phyloP scores from a whole-genome alignment of 2,797 vertebrate species.

The Pogoniulus pusillus region DNA sequence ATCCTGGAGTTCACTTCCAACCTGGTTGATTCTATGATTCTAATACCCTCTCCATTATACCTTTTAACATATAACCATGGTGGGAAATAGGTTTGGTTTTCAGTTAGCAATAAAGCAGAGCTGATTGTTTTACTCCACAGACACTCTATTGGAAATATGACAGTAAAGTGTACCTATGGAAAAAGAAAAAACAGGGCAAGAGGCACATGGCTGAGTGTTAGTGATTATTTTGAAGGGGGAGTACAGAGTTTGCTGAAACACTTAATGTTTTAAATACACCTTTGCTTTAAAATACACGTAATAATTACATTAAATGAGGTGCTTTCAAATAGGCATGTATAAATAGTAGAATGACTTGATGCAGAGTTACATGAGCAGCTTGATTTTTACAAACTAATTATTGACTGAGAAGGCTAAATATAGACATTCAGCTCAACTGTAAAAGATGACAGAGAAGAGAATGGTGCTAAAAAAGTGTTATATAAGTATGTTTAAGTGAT shows the following conservation, averaged over 20 bases:
- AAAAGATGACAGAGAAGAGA: conserved; percentile 43
- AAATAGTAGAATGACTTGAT: not conserved
- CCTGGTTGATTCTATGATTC: no score
- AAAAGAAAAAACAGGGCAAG: not conserved
- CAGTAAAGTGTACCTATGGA: not conserved
- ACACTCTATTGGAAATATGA: not conserved
- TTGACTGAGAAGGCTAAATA: conserved; percentile 40
- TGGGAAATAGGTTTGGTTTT: not conserved
- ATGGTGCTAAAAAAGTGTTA: conserved; percentile 29
- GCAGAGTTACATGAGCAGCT: conserved; percentile 7
- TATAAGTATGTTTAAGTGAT: conserved; percentile 60
- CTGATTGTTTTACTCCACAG: not conserved
- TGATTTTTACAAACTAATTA: conserved; percentile 62
- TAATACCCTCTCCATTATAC: not conserved
- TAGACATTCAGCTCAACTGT: conserved; percentile 40
- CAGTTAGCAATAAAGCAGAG: not conserved
- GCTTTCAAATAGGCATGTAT: conserved; percentile 13
- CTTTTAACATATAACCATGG: not conserved
- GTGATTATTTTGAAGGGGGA: not conserved
- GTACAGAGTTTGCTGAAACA: not conserved
- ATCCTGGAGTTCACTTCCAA: no score
- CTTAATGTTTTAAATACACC: not conserved
- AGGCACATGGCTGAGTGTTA: not conserved
- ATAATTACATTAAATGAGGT: not conserved
- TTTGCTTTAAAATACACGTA: not conserved